Percentiles rank a stretch among this genome's conserved stretches.
These are phyloP conservation scores for Melopsittacus undulatus DNA, from an alignment of 2,797 vertebrate genomes.

Conservation along the genomic window DNA sequence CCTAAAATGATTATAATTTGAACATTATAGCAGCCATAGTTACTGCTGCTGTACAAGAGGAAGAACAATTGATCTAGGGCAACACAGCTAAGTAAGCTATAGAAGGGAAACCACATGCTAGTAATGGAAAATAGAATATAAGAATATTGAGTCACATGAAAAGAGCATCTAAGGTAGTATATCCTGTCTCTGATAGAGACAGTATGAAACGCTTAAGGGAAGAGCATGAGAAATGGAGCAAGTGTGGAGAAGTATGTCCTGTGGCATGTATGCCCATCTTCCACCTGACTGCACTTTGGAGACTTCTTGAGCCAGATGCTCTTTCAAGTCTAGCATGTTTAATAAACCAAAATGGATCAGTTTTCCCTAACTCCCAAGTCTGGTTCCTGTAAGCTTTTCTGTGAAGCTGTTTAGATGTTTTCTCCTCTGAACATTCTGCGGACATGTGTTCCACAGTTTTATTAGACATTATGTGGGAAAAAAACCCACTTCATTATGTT, in stretches of 20 bases:
- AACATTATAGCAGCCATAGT: background rate
- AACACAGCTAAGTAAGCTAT: background rate
- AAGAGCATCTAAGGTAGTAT: background rate
- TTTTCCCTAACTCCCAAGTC: background rate
- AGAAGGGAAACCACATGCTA: background rate
- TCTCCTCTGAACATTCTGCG: background rate
- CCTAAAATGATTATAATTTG: conserved; percentile 5
- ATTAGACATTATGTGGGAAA: background rate
- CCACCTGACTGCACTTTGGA: background rate
- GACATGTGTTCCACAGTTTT: background rate
- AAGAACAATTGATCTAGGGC: background rate
- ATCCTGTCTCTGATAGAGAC: background rate
- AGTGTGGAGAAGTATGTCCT: background rate
- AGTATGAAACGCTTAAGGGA: background rate
- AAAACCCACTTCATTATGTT: background rate
- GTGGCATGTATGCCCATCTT: background rate
- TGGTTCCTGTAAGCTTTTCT: background rate
- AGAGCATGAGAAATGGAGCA: background rate
- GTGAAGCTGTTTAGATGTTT: background rate
- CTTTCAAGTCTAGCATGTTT: background rate
- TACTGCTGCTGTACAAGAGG: background rate
- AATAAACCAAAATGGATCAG: background rate
- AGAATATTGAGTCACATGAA: background rate
- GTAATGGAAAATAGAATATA: background rate
- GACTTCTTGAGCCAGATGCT: background rate